These are phyloP conservation scores for Eurypyga helias DNA, from an alignment of 2,113 vertebrate species.

Conservation along the genomic window DNA sequence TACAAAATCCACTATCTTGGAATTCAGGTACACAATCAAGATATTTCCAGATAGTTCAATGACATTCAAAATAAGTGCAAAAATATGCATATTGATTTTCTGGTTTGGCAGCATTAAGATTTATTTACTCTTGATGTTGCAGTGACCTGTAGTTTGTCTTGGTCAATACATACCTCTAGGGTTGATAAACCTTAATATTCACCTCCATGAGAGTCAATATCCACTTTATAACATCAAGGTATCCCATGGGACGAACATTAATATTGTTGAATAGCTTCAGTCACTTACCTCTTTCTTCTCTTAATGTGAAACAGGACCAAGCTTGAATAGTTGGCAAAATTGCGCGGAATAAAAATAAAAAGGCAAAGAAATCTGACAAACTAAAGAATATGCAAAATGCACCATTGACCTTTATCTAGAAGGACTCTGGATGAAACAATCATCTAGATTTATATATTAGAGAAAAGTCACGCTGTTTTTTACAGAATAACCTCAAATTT, in stretches of 20 bases:
- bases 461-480: neutral
- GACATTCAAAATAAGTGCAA: constrained; percentile 48
- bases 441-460: neutral
- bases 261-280: neutral
- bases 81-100: constrained; percentile 70
- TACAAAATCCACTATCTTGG: neutral
- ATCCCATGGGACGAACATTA: constrained; percentile 48
- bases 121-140: constrained; percentile 65
- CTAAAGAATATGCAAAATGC: neutral
- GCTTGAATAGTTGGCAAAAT: neutral
- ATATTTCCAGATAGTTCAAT: constrained; percentile 15
- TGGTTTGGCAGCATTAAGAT: constrained; percentile 56
- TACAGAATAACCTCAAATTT: neutral
- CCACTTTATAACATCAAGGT: constrained; percentile 38
- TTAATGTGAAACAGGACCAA: neutral
- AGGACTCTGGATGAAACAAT: neutral
- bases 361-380: neutral
- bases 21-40: neutral
- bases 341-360: neutral
- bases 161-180: constrained; percentile 48
- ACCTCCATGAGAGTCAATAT: constrained; percentile 63
- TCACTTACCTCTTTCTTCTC: constrained; percentile 9
- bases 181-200: constrained; percentile 67
- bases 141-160: constrained; percentile 62
- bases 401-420: neutral